Percentiles rank a stretch among this genome's conserved stretches.
These are phyloP conservation scores for Chamaea fasciata DNA, from an alignment of 2,113 vertebrate species.

Conservation along the genomic window DNA sequence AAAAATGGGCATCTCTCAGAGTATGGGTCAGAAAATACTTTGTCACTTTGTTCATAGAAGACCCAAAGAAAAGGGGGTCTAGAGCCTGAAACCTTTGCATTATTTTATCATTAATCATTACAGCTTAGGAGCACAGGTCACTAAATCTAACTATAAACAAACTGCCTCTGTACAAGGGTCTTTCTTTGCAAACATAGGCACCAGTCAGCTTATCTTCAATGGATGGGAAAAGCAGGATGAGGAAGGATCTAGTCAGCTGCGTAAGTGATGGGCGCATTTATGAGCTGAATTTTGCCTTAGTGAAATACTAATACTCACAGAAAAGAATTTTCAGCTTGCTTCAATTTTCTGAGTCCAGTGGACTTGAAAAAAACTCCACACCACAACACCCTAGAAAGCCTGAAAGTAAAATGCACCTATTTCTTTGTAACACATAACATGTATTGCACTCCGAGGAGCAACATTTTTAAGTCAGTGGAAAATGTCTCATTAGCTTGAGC, in stretches of 20 bases:
- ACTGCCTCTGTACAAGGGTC: neutral
- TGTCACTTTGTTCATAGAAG: neutral
- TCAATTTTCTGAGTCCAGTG: neutral
- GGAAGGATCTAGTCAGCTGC: neutral
- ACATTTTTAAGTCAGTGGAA: neutral
- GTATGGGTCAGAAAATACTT: neutral
- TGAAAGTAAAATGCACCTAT: neutral
- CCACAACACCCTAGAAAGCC: neutral
- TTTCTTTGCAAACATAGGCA: neutral
- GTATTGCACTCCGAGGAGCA: neutral
- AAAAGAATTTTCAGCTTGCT: neutral
- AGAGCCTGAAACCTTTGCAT: neutral
- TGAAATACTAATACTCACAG: neutral
- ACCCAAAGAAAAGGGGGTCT: neutral
- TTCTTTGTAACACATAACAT: neutral
- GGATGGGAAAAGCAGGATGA: neutral
- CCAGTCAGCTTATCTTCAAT: neutral
- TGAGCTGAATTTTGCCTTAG: neutral
- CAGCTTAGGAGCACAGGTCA: neutral
- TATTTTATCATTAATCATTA: neutral
- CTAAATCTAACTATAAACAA: neutral
- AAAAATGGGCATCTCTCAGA: neutral
- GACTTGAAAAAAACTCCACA: neutral
- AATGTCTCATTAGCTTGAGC: neutral
- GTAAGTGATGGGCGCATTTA: neutral